These are phyloP conservation scores for Chlorodrepanis virens DNA, from an alignment of 2,113 vertebrate species.

Conservation along the genomic window DNA sequence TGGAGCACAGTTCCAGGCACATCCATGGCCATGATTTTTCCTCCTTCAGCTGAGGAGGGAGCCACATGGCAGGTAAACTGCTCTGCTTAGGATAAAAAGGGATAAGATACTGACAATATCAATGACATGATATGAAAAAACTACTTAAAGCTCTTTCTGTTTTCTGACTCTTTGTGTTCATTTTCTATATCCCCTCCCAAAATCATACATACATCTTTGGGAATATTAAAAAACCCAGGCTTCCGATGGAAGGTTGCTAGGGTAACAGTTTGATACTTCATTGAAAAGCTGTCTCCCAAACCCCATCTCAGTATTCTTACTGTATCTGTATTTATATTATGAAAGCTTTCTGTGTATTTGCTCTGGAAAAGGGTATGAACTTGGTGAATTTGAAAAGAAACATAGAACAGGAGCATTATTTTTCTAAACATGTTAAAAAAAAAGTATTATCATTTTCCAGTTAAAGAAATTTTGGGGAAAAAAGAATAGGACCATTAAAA, in stretches of 20 bases:
- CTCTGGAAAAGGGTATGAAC: neutral
- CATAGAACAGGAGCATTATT: neutral
- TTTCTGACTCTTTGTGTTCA: neutral
- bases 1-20: neutral
- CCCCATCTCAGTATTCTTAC: neutral
- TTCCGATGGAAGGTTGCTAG: neutral
- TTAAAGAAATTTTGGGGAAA: neutral
- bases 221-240: neutral
- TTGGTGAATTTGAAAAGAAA: neutral
- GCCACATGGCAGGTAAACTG: neutral
- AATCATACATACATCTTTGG: neutral
- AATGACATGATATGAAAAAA: neutral
- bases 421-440: neutral
- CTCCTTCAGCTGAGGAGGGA: neutral
- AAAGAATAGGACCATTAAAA: neutral
- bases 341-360: neutral
- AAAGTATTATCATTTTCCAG: neutral
- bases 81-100: neutral
- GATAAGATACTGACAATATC: neutral
- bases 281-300: neutral
- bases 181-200: neutral
- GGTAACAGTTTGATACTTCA: neutral
- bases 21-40: neutral
- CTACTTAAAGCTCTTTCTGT: neutral
- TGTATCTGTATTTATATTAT: neutral